Conservation (phyloP, 2,797 vertebrate species). For the Kryptopterus vitreolus region DNA sequence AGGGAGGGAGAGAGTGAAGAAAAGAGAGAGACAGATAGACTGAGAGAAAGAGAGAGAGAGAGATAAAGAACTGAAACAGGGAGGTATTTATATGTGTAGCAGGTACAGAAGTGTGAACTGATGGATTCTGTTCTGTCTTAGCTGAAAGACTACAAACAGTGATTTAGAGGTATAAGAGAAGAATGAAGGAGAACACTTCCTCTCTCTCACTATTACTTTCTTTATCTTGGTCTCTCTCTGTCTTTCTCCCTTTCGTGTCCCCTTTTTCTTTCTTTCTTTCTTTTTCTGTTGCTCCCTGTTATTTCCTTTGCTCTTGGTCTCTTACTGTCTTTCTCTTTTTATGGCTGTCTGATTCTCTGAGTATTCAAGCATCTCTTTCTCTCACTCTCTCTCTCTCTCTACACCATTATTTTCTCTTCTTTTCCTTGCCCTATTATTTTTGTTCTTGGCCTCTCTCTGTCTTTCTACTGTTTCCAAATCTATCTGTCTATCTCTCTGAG, state of each 20-base stretch:
- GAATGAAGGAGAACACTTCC: conserved; percentile 4
- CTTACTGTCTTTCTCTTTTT: too few species aligned
- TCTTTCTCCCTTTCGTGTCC: not conserved
- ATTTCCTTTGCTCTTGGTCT: too few species aligned
- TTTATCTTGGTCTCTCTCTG: not conserved
- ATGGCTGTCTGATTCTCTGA: too few species aligned
- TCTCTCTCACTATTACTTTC: not conserved
- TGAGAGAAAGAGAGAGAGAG: not conserved
- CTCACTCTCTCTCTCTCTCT: not conserved
- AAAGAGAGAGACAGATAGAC: conserved; percentile 9
- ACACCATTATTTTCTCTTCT: too few species aligned
- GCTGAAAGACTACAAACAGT: conserved; percentile 37
- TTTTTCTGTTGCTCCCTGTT: too few species aligned
- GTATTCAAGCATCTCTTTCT: not conserved
- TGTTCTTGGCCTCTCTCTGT: too few species aligned
- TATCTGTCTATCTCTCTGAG: too few species aligned
- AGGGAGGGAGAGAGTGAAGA: conserved; percentile 1
- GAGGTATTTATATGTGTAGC: conserved; percentile 32
- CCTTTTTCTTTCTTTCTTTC: too few species aligned
- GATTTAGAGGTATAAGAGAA: conserved; percentile 31
- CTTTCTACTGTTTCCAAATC: too few species aligned
- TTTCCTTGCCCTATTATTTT: too few species aligned
- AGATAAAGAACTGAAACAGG: conserved; percentile 13
- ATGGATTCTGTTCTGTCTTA: conserved; percentile 33
- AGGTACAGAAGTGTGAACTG: conserved; percentile 37